These are phyloP conservation scores for Schrankia costaestrigalis DNA, from an alignment of 2,888 invertebrate species.

Conservation along the genomic window DNA sequence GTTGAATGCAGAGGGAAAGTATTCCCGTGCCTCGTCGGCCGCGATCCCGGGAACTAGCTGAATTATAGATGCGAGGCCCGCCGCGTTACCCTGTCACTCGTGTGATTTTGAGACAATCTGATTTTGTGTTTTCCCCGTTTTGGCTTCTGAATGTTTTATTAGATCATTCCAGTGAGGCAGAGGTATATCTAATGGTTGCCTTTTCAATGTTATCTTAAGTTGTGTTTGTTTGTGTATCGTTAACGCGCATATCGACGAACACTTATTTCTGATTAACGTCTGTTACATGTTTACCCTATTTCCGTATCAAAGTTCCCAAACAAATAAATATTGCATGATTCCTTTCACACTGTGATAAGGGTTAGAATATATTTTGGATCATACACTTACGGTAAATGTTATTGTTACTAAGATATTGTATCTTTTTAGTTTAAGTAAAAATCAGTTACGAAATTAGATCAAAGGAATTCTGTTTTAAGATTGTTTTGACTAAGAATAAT, in stretches of 20 bases:
- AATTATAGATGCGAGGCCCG: conserved; percentile 73
- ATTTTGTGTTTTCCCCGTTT: conserved; percentile 76
- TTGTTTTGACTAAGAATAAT: no score
- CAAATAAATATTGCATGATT: conserved; percentile 37
- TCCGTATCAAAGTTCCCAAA: conserved; percentile 27
- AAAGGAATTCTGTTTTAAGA: no score
- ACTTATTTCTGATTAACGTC: conserved; percentile 36
- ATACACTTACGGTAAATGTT: conserved; percentile 18
- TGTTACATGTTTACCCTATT: conserved; percentile 27
- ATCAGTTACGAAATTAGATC: no score
- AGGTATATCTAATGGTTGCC: conserved; percentile 65
- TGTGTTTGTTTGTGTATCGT: conserved; percentile 39
- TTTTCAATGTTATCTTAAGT: conserved; percentile 45
- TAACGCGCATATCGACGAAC: conserved; percentile 28
- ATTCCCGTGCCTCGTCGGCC: conserved; percentile 35
- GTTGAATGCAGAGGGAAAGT: conserved; percentile 45
- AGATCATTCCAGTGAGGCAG: conserved; percentile 55
- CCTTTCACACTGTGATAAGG: conserved; percentile 28
- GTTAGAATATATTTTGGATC: conserved; percentile 18
- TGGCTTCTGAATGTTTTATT: conserved; percentile 75
- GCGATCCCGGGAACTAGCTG: conserved; percentile 47
- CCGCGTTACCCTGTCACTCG: conserved; percentile 65
- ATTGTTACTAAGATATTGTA: conserved; percentile 6
- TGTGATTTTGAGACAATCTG: conserved; percentile 80
- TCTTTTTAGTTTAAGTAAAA: no score